Percentiles rank a stretch among this genome's conserved stretches.
Evolutionary conservation across 2,888 invertebrate genomes (phyloP).

Genomic region (Lathronympha strigana): DNA sequence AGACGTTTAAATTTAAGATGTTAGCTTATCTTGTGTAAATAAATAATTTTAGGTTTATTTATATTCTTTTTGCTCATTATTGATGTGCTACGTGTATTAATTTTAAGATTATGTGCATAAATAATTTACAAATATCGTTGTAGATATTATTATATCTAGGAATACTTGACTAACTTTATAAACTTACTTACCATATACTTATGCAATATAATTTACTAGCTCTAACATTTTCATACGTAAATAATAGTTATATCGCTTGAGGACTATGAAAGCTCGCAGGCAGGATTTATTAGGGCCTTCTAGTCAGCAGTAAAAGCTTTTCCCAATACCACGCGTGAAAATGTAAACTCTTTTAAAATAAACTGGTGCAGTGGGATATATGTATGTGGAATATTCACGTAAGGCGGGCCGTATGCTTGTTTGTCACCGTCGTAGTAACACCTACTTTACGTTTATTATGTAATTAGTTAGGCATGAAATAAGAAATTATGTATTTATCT

Average conservation of each 20-base stretch:
- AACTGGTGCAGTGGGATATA: constrained; percentile 1
- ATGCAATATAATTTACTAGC: constrained; percentile 12
- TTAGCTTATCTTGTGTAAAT: constrained; percentile 37
- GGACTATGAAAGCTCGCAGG: constrained; percentile 39
- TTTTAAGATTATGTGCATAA: constrained; percentile 30
- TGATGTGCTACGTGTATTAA: constrained; percentile 37
- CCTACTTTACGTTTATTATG: constrained; percentile 2
- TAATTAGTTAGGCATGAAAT: not conserved
- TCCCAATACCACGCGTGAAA: constrained; percentile 27
- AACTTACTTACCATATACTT: not conserved
- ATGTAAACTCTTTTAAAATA: constrained; percentile 16
- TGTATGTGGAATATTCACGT: constrained; percentile 22
- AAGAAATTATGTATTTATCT: constrained; percentile 22
- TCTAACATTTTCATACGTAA: constrained; percentile 8
- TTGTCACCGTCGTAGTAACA: too few species aligned
- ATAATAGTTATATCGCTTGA: constrained; percentile 25
- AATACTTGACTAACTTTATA: not conserved
- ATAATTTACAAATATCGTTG: constrained; percentile 57
- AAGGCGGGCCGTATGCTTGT: too few species aligned
- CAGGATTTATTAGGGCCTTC: constrained; percentile 39
- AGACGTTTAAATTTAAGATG: constrained; percentile 33
- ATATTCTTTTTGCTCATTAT: constrained; percentile 32
- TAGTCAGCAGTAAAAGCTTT: constrained; percentile 35
- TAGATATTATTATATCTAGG: constrained; percentile 54
- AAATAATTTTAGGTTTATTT: constrained; percentile 31